Percentiles rank a stretch among this genome's conserved stretches.
Conservation (phyloP, 2,888 invertebrate species). For the Schizaphis graminum region DNA sequence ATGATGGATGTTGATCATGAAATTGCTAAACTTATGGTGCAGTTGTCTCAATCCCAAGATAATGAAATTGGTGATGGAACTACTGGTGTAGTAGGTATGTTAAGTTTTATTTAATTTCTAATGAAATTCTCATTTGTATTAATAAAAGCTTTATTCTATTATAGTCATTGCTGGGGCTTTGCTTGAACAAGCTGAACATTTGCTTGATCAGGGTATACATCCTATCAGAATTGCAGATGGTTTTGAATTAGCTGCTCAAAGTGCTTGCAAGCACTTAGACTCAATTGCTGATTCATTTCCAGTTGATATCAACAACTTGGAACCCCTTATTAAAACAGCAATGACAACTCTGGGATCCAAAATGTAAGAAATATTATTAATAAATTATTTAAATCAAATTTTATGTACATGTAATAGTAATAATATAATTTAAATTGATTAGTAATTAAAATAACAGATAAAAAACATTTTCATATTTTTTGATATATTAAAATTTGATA, state of each 20-base stretch:
- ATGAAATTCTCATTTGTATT: not conserved
- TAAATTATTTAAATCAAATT: not conserved
- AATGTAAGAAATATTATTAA: constrained; percentile 76
- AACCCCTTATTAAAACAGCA: constrained; percentile 92
- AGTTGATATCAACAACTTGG: constrained; percentile 84
- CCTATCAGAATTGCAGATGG: constrained; percentile 99
- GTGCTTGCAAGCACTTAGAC: constrained; percentile 88
- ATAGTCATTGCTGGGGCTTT: constrained; percentile 86
- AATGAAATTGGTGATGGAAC: constrained; percentile 99
- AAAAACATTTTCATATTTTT: too few species aligned
- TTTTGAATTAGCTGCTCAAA: constrained; percentile 95
- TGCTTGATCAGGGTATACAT: constrained; percentile 97
- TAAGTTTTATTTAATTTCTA: not conserved
- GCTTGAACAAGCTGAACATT: constrained; percentile 91
- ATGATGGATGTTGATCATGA: constrained; percentile 99
- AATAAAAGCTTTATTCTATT: constrained; percentile 66
- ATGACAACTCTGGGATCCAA: constrained; percentile 99
- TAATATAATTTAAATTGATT: not conserved
- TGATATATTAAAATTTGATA: not conserved
- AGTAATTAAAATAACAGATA: not conserved
- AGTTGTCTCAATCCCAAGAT: constrained; percentile 98
- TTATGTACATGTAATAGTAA: not conserved
- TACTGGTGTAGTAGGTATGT: constrained; percentile 90
- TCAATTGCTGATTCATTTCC: constrained; percentile 91
- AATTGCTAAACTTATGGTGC: constrained; percentile 97